Conservation (phyloP, 2,888 invertebrate genomes). For the Drosophila paranaensis region DNA sequence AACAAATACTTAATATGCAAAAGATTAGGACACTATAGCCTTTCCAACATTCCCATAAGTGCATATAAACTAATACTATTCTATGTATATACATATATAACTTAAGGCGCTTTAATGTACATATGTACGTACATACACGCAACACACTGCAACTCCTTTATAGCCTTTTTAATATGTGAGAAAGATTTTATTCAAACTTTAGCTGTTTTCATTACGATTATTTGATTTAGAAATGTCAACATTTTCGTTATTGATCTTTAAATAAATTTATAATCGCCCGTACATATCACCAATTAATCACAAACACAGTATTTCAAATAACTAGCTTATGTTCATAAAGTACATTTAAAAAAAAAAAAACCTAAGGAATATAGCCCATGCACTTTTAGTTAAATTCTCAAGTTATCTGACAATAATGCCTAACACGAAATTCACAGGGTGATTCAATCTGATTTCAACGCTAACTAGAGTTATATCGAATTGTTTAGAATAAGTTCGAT, state of each 20-base stretch:
- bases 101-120: conserved; percentile 49
- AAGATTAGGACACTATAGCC: conserved; percentile 15
- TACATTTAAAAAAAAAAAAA: conserved; percentile 59
- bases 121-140: conserved; percentile 58
- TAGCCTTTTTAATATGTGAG: conserved; percentile 28
- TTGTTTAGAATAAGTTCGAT: background rate
- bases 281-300: conserved; percentile 52
- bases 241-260: conserved; percentile 29
- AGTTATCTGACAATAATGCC: conserved; percentile 63
- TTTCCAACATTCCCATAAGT: conserved; percentile 34
- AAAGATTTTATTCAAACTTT: conserved; percentile 28
- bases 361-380: conserved; percentile 60
- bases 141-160: conserved; percentile 46
- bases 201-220: conserved; percentile 32
- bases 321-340: conserved; percentile 42
- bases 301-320: conserved; percentile 47
- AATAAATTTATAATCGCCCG: conserved; percentile 22
- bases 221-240: conserved; percentile 37
- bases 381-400: conserved; percentile 67
- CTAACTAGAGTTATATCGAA: conserved; percentile 12
- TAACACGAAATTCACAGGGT: conserved; percentile 60
- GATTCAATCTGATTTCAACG: conserved; percentile 15
- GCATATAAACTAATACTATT: conserved; percentile 30
- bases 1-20: conserved; percentile 25
- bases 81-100: conserved; percentile 22